These are phyloP conservation scores for Xiphophorus couchianus DNA, from an alignment of 2,113 vertebrate genomes.

Conservation along the genomic window DNA sequence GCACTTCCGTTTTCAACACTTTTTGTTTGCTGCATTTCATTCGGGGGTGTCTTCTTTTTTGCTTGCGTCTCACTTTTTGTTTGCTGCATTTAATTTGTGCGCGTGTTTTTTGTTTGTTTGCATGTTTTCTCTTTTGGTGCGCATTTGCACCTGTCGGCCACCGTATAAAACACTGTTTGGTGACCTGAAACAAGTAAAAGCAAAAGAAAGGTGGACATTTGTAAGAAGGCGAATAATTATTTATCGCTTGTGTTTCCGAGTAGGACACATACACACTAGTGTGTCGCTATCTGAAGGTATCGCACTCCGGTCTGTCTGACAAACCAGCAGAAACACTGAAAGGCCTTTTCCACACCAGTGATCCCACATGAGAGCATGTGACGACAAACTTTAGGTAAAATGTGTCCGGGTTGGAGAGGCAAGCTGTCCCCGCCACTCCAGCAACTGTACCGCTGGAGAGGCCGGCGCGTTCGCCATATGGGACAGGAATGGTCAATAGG, in stretches of 20 bases:
- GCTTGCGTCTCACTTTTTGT: no score
- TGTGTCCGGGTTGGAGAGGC: constrained; percentile 65
- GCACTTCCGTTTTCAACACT: no score
- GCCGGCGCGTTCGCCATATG: constrained; percentile 79
- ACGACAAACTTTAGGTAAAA: constrained; percentile 41
- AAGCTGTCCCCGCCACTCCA: constrained; percentile 75
- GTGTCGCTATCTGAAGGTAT: background rate
- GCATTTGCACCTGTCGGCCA: no score
- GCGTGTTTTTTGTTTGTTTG: no score
- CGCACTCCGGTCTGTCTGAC: constrained; percentile 20
- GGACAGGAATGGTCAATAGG: constrained; percentile 78
- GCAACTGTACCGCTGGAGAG: constrained; percentile 76
- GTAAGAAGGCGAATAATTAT: background rate
- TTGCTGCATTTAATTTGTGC: no score
- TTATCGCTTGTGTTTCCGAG: background rate
- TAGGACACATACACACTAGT: background rate
- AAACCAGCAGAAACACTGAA: constrained; percentile 2
- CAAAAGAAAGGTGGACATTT: background rate
- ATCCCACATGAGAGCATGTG: constrained; percentile 50
- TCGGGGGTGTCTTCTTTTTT: no score
- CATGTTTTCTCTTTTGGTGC: no score
- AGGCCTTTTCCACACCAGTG: constrained; percentile 36
- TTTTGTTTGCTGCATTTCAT: no score
- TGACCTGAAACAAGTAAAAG: background rate
- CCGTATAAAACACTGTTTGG: background rate